A percentile compares a stretch with the other conserved stretches of the same genome.
These are phyloP conservation scores for Odontesthes bonariensis DNA, from an alignment of 2,113 vertebrate genomes.

Conservation along the genomic window DNA sequence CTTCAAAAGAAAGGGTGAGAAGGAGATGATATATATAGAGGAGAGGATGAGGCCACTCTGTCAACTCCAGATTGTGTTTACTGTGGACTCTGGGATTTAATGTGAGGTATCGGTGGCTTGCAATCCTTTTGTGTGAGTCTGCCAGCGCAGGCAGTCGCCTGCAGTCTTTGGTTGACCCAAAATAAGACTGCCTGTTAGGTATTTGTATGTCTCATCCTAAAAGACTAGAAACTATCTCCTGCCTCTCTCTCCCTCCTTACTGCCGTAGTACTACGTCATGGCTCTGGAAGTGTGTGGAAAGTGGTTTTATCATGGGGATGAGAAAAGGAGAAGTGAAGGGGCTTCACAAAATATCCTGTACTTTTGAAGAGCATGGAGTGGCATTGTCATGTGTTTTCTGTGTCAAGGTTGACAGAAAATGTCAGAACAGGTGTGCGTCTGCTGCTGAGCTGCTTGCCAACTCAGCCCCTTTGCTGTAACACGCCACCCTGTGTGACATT, in stretches of 20 bases:
- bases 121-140: constrained; percentile 26
- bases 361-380: constrained; percentile 72
- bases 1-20: constrained; percentile 51
- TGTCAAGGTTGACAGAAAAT: constrained; percentile 85
- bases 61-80: constrained; percentile 25
- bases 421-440: constrained; percentile 86
- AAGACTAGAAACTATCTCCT: not conserved
- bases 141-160: constrained; percentile 15
- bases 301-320: constrained; percentile 55
- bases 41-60: constrained; percentile 34
- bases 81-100: constrained; percentile 27
- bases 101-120: constrained; percentile 6
- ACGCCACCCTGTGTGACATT: constrained; percentile 76
- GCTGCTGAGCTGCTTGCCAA: constrained; percentile 80
- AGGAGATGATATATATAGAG: constrained; percentile 12
- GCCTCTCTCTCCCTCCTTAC: constrained; percentile 2
- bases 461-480: constrained; percentile 79
- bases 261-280: constrained; percentile 21
- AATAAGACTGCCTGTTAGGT: constrained; percentile 6
- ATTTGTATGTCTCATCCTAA: not conserved
- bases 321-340: constrained; percentile 48
- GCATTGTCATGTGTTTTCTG: constrained; percentile 82
- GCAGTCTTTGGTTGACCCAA: constrained; percentile 15
- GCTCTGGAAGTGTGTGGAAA: constrained; percentile 29
- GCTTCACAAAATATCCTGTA: constrained; percentile 56